phyloP scores from a whole-genome alignment of 2,797 vertebrate genomes.

The Sebastes taczanowskii region DNA sequence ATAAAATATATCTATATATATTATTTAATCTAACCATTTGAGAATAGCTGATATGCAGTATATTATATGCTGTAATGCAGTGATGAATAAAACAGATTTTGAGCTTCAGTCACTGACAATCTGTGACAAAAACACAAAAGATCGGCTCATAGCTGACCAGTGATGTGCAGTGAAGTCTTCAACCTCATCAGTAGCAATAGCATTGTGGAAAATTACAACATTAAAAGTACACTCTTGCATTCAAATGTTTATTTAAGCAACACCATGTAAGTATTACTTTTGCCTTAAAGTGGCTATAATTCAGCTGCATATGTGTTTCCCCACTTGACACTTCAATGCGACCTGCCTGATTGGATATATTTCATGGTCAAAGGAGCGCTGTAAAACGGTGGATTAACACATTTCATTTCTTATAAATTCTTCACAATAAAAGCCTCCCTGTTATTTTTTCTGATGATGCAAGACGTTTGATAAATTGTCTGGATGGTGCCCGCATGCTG shows the following conservation, averaged over 20 bases:
- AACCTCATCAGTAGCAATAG: neutral
- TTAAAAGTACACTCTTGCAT: neutral
- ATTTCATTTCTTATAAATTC: rapidly evolving
- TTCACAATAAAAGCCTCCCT: neutral
- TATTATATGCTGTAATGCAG: neutral
- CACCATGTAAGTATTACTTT: neutral
- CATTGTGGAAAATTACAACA: neutral
- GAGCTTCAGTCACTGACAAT: neutral
- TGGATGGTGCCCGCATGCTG: no score
- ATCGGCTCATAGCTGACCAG: neutral
- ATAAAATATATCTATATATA: no score
- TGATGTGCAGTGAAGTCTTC: neutral
- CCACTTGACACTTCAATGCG: neutral
- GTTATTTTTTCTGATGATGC: no score
- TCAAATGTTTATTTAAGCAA: neutral
- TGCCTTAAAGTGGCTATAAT: no score
- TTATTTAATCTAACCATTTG: no score
- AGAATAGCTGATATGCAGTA: neutral
- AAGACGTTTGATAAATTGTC: no score
- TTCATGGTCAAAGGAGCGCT: neutral
- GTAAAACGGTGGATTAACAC: neutral
- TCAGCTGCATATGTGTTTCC: neutral
- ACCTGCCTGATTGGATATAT: neutral
- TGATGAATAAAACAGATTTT: neutral
- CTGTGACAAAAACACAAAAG: neutral